Conservation (phyloP, 2,888 invertebrate genomes). For the Dasysyrphus tricinctus region DNA sequence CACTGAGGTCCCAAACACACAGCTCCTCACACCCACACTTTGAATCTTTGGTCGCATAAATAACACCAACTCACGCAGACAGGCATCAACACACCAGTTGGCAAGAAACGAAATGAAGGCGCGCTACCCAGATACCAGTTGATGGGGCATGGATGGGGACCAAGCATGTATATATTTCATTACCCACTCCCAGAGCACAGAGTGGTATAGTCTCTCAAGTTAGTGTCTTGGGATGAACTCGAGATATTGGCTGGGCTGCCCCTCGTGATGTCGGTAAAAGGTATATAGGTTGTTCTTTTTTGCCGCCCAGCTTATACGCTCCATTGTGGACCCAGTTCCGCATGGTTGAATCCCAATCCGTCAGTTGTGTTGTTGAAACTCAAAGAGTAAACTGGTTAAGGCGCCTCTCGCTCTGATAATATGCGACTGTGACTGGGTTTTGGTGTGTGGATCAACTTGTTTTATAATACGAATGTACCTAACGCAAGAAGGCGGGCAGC, state of each 20-base stretch:
- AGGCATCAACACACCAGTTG: slow-evolving; percentile 26
- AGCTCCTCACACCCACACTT: slow-evolving; percentile 70
- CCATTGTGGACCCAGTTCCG: slow-evolving; percentile 75
- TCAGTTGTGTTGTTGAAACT: slow-evolving; percentile 48
- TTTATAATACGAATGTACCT: not conserved
- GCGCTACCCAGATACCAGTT: not conserved
- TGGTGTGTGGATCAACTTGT: slow-evolving; percentile 10
- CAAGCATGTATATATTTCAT: slow-evolving; percentile 1
- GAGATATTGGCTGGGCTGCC: slow-evolving; percentile 65
- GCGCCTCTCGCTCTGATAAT: slow-evolving; percentile 58
- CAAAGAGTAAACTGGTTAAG: slow-evolving; percentile 70
- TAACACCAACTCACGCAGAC: slow-evolving; percentile 52
- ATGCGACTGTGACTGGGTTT: not conserved
- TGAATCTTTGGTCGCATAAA: slow-evolving; percentile 49
- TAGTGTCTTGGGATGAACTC: slow-evolving; percentile 71
- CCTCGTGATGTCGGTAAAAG: slow-evolving; percentile 6
- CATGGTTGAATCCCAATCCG: slow-evolving; percentile 72
- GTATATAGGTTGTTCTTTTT: slow-evolving; percentile 61
- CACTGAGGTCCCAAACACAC: slow-evolving; percentile 60
- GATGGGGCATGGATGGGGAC: not conserved
- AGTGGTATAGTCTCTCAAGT: slow-evolving; percentile 10
- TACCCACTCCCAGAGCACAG: slow-evolving; percentile 59
- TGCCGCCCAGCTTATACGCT: slow-evolving; percentile 67
- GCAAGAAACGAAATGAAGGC: slow-evolving; percentile 10
- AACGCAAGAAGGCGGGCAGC: slow-evolving; percentile 65